phyloP scores from a whole-genome alignment of 2,888 invertebrate genomes.

The Drosophila pseudotakahashii region DNA sequence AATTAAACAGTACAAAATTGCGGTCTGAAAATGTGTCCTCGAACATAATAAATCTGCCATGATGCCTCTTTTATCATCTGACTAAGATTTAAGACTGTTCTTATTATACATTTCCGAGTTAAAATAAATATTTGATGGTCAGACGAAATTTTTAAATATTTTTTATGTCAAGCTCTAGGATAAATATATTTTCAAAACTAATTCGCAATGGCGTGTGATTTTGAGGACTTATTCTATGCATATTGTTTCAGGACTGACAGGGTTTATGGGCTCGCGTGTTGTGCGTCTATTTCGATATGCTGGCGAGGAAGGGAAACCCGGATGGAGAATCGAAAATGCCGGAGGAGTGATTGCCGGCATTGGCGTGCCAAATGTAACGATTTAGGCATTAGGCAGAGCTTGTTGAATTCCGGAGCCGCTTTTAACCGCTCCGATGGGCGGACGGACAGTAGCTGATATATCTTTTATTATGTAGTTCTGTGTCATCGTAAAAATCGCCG shows the following conservation, averaged over 20 bases:
- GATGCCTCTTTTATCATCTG: no score
- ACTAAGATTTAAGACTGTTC: no score
- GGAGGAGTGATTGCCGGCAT: conserved; percentile 65
- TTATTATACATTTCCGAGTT: neutral
- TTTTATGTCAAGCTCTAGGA: neutral
- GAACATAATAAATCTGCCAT: no score
- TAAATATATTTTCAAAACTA: neutral
- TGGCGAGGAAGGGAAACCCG: neutral
- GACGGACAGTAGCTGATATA: conserved; percentile 58
- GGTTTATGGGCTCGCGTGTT: conserved; percentile 51
- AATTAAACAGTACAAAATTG: no score
- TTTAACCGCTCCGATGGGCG: neutral
- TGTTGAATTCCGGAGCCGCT: conserved; percentile 29
- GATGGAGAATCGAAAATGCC: conserved; percentile 64
- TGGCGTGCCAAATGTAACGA: conserved; percentile 67
- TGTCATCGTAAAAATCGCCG: conserved; percentile 77
- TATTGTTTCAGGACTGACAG: conserved; percentile 2
- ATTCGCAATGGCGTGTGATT: conserved; percentile 18
- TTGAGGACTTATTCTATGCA: conserved; percentile 30
- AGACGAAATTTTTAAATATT: neutral
- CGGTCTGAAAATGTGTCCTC: no score
- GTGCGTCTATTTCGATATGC: conserved; percentile 53
- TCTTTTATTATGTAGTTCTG: conserved; percentile 79
- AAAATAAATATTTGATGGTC: no score
- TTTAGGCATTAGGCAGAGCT: conserved; percentile 48